Evolutionary conservation across 2,888 invertebrate species (phyloP).

Genomic region (Epiblema foenella): DNA sequence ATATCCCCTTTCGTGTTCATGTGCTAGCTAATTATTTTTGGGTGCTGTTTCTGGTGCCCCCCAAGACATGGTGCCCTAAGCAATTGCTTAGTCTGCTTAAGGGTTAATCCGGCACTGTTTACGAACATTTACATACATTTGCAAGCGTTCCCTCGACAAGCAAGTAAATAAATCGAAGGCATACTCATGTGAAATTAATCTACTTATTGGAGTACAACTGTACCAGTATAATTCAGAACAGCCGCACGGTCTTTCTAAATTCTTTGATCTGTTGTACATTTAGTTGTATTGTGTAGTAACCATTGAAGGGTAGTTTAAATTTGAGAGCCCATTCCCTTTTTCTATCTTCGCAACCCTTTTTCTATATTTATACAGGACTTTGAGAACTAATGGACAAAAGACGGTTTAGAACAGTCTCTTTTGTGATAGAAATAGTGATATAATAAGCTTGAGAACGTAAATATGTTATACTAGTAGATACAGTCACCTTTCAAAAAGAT

Average conservation of each 20-base stretch:
- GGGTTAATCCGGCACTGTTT: too few relatives aligned
- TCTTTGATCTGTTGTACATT: not conserved
- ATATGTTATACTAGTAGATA: too few relatives aligned
- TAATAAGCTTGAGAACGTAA: too few relatives aligned
- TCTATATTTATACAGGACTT: not conserved
- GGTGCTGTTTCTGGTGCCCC: too few relatives aligned
- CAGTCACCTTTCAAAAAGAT: too few relatives aligned
- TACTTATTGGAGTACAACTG: not conserved
- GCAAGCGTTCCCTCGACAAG: conserved; percentile 18
- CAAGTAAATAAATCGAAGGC: conserved; percentile 23
- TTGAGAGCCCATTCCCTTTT: not conserved
- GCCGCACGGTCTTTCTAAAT: not conserved
- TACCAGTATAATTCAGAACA: not conserved
- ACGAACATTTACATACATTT: conserved; percentile 25
- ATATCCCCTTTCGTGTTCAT: too few relatives aligned
- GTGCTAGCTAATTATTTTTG: too few relatives aligned
- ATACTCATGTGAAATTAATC: not conserved
- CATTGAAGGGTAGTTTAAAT: not conserved
- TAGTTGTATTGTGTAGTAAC: not conserved
- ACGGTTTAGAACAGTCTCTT: not conserved
- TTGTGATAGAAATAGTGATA: too few relatives aligned
- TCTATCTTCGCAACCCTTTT: not conserved
- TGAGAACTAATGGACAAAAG: not conserved
- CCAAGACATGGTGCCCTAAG: too few relatives aligned
- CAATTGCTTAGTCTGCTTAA: too few relatives aligned